Base-by-base conservation (phyloP, 1,140 invertebrate species). In the Papilio xuthus region DNA sequence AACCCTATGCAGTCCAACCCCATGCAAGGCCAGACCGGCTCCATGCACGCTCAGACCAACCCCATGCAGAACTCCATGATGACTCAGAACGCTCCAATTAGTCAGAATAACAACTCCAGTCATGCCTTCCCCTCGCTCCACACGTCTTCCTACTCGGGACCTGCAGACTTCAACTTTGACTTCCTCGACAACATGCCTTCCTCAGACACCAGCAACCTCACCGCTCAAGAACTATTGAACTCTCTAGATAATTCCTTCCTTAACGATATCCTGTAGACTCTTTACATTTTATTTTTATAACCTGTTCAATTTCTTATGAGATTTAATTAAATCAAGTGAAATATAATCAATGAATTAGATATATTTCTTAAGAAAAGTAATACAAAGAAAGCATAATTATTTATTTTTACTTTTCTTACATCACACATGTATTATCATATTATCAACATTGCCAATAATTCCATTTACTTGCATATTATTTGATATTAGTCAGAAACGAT, bases 111-210 rank as follows among this genome's bases (percentile, higher is more conserved):
- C 80, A 85, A 83, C 83, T 42, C 74, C 53, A 32, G 12, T 67
- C 87, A 82, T 78, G 83, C 84, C 60, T 92, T 90, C 85, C 89
- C 88, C 77, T 93, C 91, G 69, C 90, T 90, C 81, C 94, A 90
- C 80, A 91, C 84, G 92, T 95, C 93, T 88, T 93, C 93, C 91
- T 95, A 95, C 92, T 90, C 94, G 67, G 94, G 86, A 83, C 95
- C 95, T 0, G 94, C 95, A 26, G 97, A 97, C 87, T 97, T 97
- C 86, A 96, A 96, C 90, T 94, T 97, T 80, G 97, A 97, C 94
- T 97, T 97, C 91, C 92, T 97, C n/a, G 97, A 97, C 84, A 96
- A 96, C 90, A 95, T 97, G 87, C 96, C 96, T 53, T 95, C 96
- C 74, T 95, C 95, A 26, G 96, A 97, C 85, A 94, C 96, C 60